phyloP scores from a whole-genome alignment of 2,888 invertebrate genomes.

The Itoplectis maculator region DNA sequence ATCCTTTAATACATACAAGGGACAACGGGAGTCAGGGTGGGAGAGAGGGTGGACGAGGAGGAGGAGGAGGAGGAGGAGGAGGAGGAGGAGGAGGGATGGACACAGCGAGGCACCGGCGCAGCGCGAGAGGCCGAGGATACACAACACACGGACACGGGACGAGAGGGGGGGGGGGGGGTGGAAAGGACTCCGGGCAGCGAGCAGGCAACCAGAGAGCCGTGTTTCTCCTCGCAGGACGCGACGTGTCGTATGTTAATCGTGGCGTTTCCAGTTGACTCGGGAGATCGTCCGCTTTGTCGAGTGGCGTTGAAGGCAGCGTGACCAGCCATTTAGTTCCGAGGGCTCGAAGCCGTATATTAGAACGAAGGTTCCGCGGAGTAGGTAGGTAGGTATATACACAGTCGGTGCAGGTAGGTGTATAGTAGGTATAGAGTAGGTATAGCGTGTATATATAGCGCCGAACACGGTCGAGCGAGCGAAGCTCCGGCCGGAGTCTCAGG shows the following conservation, averaged over 20 bases:
- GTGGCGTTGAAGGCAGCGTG: slow-evolving; percentile 69
- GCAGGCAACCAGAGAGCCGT: slow-evolving; percentile 59
- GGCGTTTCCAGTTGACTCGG: slow-evolving; percentile 68
- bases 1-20: slow-evolving; percentile 56
- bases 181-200: slow-evolving; percentile 10
- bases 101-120: slow-evolving; percentile 17
- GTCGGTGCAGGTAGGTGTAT: no score
- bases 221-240: slow-evolving; percentile 69
- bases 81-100: no score
- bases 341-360: slow-evolving; percentile 68
- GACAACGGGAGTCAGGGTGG: no score
- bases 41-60: no score
- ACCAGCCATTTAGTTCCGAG: slow-evolving; percentile 70
- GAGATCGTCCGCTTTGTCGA: slow-evolving; percentile 68
- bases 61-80: no score
- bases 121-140: slow-evolving; percentile 46
- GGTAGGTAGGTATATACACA: no score
- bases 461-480: slow-evolving; percentile 47
- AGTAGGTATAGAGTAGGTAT: slow-evolving; percentile 10
- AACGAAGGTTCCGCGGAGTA: slow-evolving; percentile 51
- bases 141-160: slow-evolving; percentile 18
- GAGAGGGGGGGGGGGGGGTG: slow-evolving; percentile 32
- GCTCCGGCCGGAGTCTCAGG: no score
- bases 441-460: slow-evolving; percentile 3
- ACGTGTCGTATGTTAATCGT: slow-evolving; percentile 73